Base-by-base conservation (phyloP, 1,140 invertebrate genomes). In the Solenopsis fugax region DNA sequence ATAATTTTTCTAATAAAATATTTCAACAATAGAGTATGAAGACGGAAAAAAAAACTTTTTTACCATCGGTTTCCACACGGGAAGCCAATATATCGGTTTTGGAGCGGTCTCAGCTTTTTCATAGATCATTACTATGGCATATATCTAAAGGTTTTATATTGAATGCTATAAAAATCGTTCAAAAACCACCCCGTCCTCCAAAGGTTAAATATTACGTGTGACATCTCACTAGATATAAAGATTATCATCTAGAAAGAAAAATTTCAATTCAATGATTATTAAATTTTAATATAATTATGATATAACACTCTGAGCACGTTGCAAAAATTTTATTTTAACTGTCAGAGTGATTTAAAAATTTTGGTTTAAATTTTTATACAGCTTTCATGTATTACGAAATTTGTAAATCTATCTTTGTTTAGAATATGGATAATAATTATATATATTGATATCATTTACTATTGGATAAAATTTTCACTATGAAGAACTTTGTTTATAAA, bases 271-370 rank as follows among this genome's bases (percentile, higher is more conserved):
- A 29, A 62, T 24, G 13, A 13, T 41, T 5, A 56, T 75, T 37
- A 13, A 58, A 37, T 58, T 75, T 75, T 41, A 56, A 71, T 48
- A 9, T 16, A 24, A 29, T 71, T 16, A n/a, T 41, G 16, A 21
- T 54, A 18, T 7, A 3, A 7, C 41, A 41, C 13, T 54, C 52
- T 54, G 5, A 54, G 52, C 52, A n/a, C 18, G 18, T 54, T 54
- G 52, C 52, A n/a, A 54, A 18, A 52, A n/a, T 16, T 54, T n/a
- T n/a, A 52, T 72, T 72, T 72, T 50, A 50, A 72, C 24, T 72
- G 21, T 72, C 16, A 18, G 29, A 18, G 9, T 37, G 18, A 41
- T n/a, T 54, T 7, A 24, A 52, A 52, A 48, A 13, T 72, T 52
- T 34, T 5, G n/a, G 9, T 52, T 50, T 6, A 37, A 41, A 50